These are phyloP conservation scores for Chionodraco myersi DNA, from an alignment of 2,113 vertebrate genomes.

Conservation along the genomic window DNA sequence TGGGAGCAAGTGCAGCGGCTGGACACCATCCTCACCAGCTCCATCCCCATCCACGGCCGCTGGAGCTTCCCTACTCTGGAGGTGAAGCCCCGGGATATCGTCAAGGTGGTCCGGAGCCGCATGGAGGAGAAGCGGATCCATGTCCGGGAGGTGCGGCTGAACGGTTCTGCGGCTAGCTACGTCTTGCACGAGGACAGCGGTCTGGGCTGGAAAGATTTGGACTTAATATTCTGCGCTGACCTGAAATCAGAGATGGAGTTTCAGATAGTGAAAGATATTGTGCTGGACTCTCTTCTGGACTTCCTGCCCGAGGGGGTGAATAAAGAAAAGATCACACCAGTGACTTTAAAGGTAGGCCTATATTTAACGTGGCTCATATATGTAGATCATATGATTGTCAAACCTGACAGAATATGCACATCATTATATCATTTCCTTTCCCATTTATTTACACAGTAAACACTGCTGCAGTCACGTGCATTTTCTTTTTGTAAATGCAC, in stretches of 20 bases:
- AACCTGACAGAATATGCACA: neutral
- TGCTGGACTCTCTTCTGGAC: constrained; percentile 96
- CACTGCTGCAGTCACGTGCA: neutral
- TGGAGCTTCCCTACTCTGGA: constrained; percentile 98
- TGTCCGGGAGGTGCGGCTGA: constrained; percentile 94
- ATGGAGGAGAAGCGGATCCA: constrained; percentile 91
- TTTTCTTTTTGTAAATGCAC: neutral
- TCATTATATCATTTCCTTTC: neutral
- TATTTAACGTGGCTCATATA: neutral
- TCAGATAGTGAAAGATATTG: constrained; percentile 95
- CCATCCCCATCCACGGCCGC: constrained; percentile 97
- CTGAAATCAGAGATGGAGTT: constrained; percentile 94
- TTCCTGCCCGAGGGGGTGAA: constrained; percentile 98
- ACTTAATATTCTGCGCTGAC: constrained; percentile 97
- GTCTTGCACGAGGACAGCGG: constrained; percentile 98
- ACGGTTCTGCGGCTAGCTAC: constrained; percentile 97
- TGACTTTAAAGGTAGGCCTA: constrained; percentile 91
- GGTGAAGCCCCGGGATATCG: constrained; percentile 94
- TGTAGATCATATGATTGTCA: neutral
- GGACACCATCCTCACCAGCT: constrained; percentile 93
- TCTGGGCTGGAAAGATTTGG: constrained; percentile 97
- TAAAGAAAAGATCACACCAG: constrained; percentile 96
- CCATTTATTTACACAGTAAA: neutral
- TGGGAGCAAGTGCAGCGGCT: constrained; percentile 98
- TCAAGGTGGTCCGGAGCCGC: constrained; percentile 93